Evolutionary conservation across 2,113 vertebrate species (phyloP).

Genomic region (Anguilla japonica): DNA sequence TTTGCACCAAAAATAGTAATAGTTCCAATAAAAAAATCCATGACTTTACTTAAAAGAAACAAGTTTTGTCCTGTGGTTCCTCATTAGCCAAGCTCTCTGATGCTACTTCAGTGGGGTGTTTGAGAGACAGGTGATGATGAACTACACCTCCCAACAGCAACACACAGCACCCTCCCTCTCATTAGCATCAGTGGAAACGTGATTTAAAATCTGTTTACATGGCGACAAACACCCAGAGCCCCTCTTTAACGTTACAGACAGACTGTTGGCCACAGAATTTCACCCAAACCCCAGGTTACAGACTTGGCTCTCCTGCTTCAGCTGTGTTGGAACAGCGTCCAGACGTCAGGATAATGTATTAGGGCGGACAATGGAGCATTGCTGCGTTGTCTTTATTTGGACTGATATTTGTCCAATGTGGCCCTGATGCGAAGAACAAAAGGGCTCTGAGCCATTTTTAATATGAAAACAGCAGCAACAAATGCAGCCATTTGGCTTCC

Average conservation of each 20-base stretch:
- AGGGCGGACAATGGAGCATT: not conserved
- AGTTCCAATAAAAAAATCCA: no score
- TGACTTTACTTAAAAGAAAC: no score
- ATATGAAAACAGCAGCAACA: not conserved
- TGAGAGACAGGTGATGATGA: not conserved
- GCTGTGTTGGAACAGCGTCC: constrained; percentile 28
- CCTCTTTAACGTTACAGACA: not conserved
- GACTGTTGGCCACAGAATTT: not conserved
- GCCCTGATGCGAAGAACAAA: not conserved
- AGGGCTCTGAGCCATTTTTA: not conserved
- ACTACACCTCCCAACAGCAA: not conserved
- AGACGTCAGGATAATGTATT: constrained; percentile 23
- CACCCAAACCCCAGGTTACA: not conserved
- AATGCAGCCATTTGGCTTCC: not conserved
- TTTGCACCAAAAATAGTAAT: no score
- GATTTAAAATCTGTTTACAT: constrained; percentile 24
- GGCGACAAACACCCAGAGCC: not conserved
- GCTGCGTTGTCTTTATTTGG: not conserved
- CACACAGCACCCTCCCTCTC: not conserved
- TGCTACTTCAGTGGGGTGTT: not conserved
- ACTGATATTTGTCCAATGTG: not conserved
- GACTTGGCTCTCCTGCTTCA: not conserved
- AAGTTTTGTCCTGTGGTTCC: not conserved
- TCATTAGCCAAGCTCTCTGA: not conserved
- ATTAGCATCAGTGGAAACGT: not conserved